Percentiles rank a stretch among this genome's conserved stretches.
phyloP scores from a whole-genome alignment of 2,888 invertebrate species.

The Callosobruchus maculatus region DNA sequence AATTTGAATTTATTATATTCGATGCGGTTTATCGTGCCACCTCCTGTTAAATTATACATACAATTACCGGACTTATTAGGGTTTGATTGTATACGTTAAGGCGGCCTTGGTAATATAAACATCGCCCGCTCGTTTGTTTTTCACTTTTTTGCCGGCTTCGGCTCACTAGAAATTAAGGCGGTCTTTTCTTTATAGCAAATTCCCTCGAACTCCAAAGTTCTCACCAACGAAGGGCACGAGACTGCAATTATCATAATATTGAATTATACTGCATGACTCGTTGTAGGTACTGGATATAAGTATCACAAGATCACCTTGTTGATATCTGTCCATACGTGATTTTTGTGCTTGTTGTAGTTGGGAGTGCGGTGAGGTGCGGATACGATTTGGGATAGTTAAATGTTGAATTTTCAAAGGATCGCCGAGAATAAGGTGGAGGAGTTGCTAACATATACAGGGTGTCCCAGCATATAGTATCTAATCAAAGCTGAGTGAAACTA shows the following conservation, averaged over 20 bases:
- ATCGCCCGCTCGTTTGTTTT: constrained; percentile 19
- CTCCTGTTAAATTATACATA: constrained; percentile 45
- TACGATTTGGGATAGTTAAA: too few relatives aligned
- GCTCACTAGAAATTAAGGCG: background rate
- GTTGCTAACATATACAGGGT: too few relatives aligned
- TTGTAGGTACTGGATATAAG: background rate
- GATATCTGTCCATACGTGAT: background rate
- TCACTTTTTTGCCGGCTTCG: background rate
- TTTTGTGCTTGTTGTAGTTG: background rate
- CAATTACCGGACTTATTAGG: constrained; percentile 42
- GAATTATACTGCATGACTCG: background rate
- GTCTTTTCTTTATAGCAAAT: background rate
- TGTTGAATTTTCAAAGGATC: too few relatives aligned
- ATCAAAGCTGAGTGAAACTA: too few relatives aligned
- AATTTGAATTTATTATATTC: constrained; percentile 46
- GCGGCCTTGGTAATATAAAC: constrained; percentile 33
- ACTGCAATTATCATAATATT: background rate
- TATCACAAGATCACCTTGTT: background rate
- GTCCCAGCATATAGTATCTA: too few relatives aligned
- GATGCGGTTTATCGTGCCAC: constrained; percentile 44
- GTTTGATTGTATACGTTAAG: constrained; percentile 34
- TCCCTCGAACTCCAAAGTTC: background rate
- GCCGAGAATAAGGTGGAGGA: too few relatives aligned
- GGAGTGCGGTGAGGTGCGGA: too few relatives aligned
- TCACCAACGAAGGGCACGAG: background rate